phyloP scores from a whole-genome alignment of 2,797 vertebrate species.

The Vireo griseus region DNA sequence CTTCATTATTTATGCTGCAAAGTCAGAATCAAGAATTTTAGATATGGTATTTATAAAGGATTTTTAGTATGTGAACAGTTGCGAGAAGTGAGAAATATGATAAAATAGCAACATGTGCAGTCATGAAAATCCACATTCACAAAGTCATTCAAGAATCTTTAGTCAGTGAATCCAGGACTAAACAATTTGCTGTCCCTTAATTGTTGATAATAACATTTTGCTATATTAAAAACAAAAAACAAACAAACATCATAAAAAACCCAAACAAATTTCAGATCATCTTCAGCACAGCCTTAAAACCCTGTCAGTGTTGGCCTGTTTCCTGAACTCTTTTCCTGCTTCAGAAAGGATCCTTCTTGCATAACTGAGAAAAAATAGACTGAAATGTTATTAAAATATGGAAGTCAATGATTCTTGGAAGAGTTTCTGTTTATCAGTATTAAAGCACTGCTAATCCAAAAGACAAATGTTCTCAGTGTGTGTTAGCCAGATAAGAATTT shows the following conservation, averaged over 20 bases:
- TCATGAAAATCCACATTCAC: not conserved
- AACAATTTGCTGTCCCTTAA: not conserved
- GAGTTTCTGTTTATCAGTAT: constrained; percentile 69
- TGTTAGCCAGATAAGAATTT: constrained; percentile 70
- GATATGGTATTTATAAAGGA: not conserved
- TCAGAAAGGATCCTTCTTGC: constrained; percentile 48
- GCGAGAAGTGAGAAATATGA: not conserved
- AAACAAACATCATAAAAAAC: not conserved
- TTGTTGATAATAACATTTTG: not conserved
- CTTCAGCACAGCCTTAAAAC: not conserved
- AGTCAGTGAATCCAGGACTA: not conserved
- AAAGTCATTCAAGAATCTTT: not conserved
- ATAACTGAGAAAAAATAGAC: constrained; percentile 44
- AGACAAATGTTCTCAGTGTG: constrained; percentile 62
- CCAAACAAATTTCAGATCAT: not conserved
- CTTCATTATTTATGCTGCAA: not conserved
- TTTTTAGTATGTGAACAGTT: not conserved
- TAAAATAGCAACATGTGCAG: not conserved
- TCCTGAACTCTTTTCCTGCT: constrained; percentile 45
- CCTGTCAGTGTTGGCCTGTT: not conserved
- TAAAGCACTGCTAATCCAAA: constrained; percentile 65
- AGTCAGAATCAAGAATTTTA: not conserved
- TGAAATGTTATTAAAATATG: constrained; percentile 69
- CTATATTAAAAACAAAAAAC: not conserved
- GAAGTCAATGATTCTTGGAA: constrained; percentile 66